Evolutionary conservation across 2,888 invertebrate genomes (phyloP).

Genomic region (Taphrorychus bicolor): DNA sequence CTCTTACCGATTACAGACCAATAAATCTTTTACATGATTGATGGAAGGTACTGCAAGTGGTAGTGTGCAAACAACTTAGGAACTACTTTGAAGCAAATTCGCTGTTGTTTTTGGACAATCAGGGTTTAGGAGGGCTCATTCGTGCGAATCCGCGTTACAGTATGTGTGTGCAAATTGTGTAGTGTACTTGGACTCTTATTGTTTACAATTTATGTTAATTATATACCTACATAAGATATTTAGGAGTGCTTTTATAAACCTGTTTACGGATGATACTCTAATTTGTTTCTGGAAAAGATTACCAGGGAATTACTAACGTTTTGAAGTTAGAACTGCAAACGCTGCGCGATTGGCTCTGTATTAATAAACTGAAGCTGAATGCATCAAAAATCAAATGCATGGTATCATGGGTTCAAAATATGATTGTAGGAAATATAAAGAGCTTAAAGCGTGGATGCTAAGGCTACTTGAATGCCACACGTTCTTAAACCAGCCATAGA

Average conservation of each 20-base stretch:
- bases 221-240: not conserved
- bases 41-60: not conserved
- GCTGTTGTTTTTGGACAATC: not conserved
- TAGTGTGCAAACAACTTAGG: not conserved
- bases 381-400: not conserved
- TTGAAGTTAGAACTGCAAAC: slow-evolving; percentile 9
- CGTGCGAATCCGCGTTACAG: too few relatives aligned
- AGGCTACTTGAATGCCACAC: too few relatives aligned
- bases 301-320: not conserved
- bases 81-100: not conserved
- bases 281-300: slow-evolving; percentile 9
- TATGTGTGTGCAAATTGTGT: not conserved
- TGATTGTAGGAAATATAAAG: too few relatives aligned
- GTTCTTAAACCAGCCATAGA: too few relatives aligned
- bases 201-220: slow-evolving; percentile 10
- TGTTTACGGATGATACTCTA: slow-evolving; percentile 15
- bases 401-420: too few relatives aligned
- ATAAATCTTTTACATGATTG: not conserved
- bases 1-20: not conserved
- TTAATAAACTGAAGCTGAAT: slow-evolving; percentile 2
- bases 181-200: slow-evolving; percentile 6
- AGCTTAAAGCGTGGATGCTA: too few relatives aligned
- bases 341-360: not conserved
- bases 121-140: not conserved
- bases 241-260: slow-evolving; percentile 5